Conservation (phyloP, 2,888 invertebrate genomes). For the Villa cingulata region DNA sequence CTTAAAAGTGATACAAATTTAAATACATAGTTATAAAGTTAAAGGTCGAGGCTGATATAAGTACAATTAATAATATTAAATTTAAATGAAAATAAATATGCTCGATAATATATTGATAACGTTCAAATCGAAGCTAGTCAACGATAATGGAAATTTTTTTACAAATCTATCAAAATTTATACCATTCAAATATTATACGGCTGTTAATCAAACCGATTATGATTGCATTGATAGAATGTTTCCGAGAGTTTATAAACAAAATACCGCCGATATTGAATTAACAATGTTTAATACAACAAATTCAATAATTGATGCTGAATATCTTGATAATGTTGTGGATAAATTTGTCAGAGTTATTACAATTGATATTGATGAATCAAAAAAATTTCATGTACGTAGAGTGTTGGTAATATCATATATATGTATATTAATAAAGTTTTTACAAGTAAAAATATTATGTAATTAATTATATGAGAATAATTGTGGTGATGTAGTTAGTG, state of each 20-base stretch:
- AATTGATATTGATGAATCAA: conserved; percentile 35
- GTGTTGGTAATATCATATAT: no score
- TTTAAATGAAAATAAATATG: no score
- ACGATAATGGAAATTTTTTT: conserved; percentile 2
- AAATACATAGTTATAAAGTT: no score
- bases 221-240: conserved; percentile 23
- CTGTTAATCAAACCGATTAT: conserved; percentile 12
- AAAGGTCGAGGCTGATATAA: no score
- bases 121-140: conserved; percentile 7
- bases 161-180: conserved; percentile 6
- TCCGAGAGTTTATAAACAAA: conserved; percentile 21
- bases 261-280: conserved; percentile 18
- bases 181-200: conserved; percentile 7
- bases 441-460: no score
- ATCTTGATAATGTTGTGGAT: conserved; percentile 43
- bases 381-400: conserved; percentile 20
- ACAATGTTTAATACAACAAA: conserved; percentile 16
- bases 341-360: conserved; percentile 43
- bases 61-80: no score
- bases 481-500: no score
- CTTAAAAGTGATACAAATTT: no score
- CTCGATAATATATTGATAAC: conserved; percentile 10
- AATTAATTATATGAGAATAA: no score
- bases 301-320: conserved; percentile 28
- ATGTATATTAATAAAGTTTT: no score